Evolutionary conservation across 92 coral and sea anemone species (phyloP).

Genomic region (Parazoanthus swiftii): DNA sequence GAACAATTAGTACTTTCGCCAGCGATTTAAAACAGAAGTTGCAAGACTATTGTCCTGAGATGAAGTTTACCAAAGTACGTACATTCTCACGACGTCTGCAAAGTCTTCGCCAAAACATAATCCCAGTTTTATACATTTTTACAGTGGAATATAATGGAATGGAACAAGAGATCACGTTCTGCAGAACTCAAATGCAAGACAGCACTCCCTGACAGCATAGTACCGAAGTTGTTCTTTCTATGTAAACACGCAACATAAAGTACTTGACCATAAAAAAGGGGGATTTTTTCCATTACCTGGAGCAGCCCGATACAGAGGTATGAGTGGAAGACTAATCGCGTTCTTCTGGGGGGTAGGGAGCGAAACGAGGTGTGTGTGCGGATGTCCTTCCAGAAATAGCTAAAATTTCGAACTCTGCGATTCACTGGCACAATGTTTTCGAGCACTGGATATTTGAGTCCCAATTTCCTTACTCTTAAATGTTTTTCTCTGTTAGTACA

Average conservation of each 20-base stretch:
- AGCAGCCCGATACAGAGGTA: not conserved
- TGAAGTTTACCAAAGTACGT: too few species aligned
- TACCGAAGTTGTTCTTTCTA: not conserved
- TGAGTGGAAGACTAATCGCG: too few species aligned
- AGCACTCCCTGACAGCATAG: not conserved
- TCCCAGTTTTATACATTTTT: not conserved
- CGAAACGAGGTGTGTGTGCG: too few species aligned
- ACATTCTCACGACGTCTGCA: not conserved
- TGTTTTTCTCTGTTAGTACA: not conserved
- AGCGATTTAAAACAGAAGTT: too few species aligned
- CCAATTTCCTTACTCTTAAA: not conserved
- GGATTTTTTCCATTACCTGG: not conserved
- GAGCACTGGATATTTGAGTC: not conserved
- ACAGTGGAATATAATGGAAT: not conserved
- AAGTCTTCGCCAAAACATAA: not conserved
- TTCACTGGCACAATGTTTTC: too few species aligned
- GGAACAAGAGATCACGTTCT: not conserved
- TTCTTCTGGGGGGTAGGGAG: too few species aligned
- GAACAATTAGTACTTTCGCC: too few species aligned
- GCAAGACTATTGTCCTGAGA: not conserved
- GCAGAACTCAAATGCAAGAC: not conserved
- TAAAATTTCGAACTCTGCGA: too few species aligned
- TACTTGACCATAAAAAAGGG: not conserved
- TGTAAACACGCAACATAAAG: not conserved
- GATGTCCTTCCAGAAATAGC: too few species aligned